Percentiles rank a stretch among this genome's conserved stretches.
These are phyloP conservation scores for Bufotes viridis DNA, from an alignment of 2,797 vertebrate genomes.

Conservation along the genomic window DNA sequence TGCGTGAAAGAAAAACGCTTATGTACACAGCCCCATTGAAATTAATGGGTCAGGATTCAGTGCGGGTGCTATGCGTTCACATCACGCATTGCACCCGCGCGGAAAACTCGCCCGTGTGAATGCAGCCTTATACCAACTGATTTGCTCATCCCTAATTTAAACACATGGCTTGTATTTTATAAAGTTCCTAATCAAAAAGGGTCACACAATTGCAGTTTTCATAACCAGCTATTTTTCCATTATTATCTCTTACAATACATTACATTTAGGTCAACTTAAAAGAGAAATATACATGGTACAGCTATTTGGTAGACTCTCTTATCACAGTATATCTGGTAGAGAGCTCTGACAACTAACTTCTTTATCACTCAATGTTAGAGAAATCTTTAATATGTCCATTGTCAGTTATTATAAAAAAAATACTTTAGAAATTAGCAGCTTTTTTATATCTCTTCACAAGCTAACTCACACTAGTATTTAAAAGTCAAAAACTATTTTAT, in stretches of 20 bases:
- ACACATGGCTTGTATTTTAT: no score
- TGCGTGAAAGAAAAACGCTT: no score
- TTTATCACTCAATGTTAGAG: background rate
- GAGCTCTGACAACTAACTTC: background rate
- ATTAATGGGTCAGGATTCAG: no score
- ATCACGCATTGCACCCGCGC: no score
- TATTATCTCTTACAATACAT: background rate
- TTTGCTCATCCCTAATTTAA: no score
- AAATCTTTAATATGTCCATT: background rate
- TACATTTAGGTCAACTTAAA: background rate
- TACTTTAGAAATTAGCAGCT: background rate
- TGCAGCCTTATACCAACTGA: no score
- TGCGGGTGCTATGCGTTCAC: no score
- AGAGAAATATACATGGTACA: background rate
- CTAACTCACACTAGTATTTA: slow-evolving; percentile 9
- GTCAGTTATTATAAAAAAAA: slow-evolving; percentile 1
- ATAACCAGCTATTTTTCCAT: background rate
- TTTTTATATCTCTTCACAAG: background rate
- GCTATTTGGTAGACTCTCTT: background rate
- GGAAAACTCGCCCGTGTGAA: no score
- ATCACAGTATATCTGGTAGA: background rate
- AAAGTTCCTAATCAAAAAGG: no score
- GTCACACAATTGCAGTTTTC: background rate
- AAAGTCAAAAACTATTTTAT: background rate
- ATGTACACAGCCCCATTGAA: no score